Percentiles rank a stretch among this genome's conserved stretches.
Evolutionary conservation across 2,797 vertebrate genomes (phyloP).

Genomic region (Choloepus didactylus): DNA sequence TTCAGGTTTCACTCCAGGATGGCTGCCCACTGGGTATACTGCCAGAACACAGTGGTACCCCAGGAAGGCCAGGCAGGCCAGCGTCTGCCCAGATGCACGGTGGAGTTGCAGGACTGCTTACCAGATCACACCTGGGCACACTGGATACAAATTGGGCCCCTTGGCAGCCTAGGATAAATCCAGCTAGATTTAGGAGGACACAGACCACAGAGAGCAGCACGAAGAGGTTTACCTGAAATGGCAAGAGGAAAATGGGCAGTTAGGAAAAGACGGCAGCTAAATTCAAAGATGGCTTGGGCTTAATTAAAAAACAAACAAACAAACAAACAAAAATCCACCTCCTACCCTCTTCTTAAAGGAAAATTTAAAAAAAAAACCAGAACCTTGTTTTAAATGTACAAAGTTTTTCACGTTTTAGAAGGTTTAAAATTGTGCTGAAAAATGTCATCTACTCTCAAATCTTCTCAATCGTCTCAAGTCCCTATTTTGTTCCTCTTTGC

Average conservation of each 20-base stretch:
- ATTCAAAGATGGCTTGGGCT: neutral
- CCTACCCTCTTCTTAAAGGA: neutral
- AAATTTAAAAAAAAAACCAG: neutral
- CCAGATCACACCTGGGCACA: constrained; percentile 91
- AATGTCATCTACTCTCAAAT: neutral
- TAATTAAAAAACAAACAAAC: neutral
- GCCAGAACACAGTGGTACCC: neutral
- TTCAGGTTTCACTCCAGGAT: neutral
- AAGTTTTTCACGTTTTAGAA: neutral
- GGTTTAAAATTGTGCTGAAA: neutral
- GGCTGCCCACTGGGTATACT: neutral
- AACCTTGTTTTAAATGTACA: neutral
- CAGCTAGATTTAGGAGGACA: constrained; percentile 93
- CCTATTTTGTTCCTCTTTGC: neutral
- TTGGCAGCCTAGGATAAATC: constrained; percentile 93
- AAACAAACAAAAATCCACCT: neutral
- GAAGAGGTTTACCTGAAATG: constrained; percentile 92
- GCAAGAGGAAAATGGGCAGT: constrained; percentile 66
- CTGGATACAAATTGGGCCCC: constrained; percentile 93
- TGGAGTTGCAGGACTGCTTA: constrained; percentile 86
- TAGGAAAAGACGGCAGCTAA: neutral
- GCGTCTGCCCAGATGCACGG: rapidly evolving
- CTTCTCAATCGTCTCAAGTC: constrained; percentile 18
- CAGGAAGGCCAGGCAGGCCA: neutral
- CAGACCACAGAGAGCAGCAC: constrained; percentile 92